These are phyloP conservation scores for Apogon talboti DNA, from an alignment of 2,797 vertebrate species.

Conservation along the genomic window DNA sequence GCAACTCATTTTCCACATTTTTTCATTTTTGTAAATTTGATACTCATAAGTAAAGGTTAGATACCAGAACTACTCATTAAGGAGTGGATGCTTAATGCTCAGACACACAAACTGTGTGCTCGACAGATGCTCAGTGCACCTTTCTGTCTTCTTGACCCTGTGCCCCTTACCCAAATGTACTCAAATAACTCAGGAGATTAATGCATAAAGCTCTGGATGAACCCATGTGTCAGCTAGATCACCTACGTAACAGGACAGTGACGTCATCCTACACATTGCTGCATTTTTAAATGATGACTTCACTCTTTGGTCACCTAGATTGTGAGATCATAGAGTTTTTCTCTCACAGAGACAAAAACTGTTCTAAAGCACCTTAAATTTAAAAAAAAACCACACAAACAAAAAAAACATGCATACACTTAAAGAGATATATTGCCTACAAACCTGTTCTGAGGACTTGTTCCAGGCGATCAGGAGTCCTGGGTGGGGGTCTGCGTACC, in stretches of 20 bases:
- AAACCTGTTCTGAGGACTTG: constrained; percentile 92
- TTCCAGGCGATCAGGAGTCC: constrained; percentile 90
- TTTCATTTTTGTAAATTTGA: too few species aligned
- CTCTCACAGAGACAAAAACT: background rate
- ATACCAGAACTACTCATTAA: background rate
- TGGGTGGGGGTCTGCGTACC: constrained; percentile 86
- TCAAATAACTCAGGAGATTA: constrained; percentile 37
- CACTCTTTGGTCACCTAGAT: constrained; percentile 4
- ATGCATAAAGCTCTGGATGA: constrained; percentile 14
- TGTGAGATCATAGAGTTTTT: constrained; percentile 16
- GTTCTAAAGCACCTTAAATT: background rate
- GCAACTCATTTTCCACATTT: too few species aligned
- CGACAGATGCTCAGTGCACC: constrained; percentile 24
- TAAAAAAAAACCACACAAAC: background rate
- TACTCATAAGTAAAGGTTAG: constrained; percentile 10
- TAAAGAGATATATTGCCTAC: background rate
- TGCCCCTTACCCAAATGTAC: constrained; percentile 25
- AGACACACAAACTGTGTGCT: constrained; percentile 33
- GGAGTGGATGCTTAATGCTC: constrained; percentile 29
- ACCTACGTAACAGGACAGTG: constrained; percentile 9
- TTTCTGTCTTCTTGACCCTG: constrained; percentile 13
- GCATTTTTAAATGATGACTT: constrained; percentile 19
- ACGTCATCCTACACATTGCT: constrained; percentile 11
- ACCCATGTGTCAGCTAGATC: constrained; percentile 29
- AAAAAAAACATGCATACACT: constrained; percentile 2